A percentile compares a stretch with the other conserved stretches of the same genome.
These are phyloP conservation scores for Hemithea aestivaria DNA, from an alignment of 2,888 invertebrate genomes.

Conservation along the genomic window DNA sequence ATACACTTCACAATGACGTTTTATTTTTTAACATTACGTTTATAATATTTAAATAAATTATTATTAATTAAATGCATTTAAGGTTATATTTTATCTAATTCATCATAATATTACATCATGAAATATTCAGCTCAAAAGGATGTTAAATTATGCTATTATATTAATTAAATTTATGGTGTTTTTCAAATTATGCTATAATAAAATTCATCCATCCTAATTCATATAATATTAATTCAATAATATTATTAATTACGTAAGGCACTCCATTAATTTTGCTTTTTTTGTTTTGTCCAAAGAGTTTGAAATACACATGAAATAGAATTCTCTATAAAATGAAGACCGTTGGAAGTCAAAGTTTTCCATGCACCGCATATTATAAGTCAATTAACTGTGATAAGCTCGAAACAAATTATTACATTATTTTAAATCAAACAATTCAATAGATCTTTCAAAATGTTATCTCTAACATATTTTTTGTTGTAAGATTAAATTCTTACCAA, in stretches of 20 bases:
- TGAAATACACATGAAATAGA: constrained; percentile 55
- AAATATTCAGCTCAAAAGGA: constrained; percentile 54
- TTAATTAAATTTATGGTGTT: constrained; percentile 65
- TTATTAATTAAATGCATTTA: constrained; percentile 4
- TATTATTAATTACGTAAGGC: constrained; percentile 80
- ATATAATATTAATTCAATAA: constrained; percentile 77
- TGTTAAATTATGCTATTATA: constrained; percentile 68
- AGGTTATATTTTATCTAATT: constrained; percentile 21
- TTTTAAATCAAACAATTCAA: constrained; percentile 1
- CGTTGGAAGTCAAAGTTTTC: constrained; percentile 62
- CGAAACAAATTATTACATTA: constrained; percentile 32
- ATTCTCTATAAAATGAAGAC: constrained; percentile 67
- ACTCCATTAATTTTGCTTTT: constrained; percentile 75
- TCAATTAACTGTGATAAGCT: constrained; percentile 40
- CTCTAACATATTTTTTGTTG: constrained; percentile 6
- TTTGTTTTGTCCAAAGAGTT: constrained; percentile 66
- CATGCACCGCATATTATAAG: constrained; percentile 50
- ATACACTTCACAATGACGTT: too few relatives aligned
- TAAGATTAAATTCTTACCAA: constrained; percentile 1
- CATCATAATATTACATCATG: constrained; percentile 45
- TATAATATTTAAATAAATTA: neutral
- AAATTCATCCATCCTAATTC: constrained; percentile 75
- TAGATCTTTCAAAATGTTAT: neutral
- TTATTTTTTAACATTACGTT: neutral
- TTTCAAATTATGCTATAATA: constrained; percentile 78